These are phyloP conservation scores for Ectropis grisescens DNA, from an alignment of 1,140 invertebrate genomes.

Conservation along the genomic window DNA sequence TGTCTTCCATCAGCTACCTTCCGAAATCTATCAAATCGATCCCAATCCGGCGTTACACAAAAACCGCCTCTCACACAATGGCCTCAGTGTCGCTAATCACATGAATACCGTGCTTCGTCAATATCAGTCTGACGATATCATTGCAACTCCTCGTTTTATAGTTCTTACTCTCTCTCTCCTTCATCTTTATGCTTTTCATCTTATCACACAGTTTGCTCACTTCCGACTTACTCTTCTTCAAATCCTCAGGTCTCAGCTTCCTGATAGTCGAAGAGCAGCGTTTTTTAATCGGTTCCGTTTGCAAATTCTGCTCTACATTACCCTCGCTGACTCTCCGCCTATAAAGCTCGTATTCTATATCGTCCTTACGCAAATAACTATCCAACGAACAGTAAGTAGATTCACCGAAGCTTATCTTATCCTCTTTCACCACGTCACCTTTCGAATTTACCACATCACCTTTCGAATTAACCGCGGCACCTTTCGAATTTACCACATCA, in stretches of 20 bases:
- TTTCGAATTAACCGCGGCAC: no score
- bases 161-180: slow-evolving; percentile 36
- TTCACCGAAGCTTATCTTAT: slow-evolving; percentile 64
- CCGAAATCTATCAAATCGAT: no score
- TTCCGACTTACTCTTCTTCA: slow-evolving; percentile 54
- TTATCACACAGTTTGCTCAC: slow-evolving; percentile 57
- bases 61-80: slow-evolving; percentile 78
- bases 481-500: no score
- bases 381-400: slow-evolving; percentile 36
- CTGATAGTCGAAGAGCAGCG: slow-evolving; percentile 50
- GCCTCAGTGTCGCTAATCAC: slow-evolving; percentile 83
- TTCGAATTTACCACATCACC: no score
- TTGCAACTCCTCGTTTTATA: slow-evolving; percentile 72
- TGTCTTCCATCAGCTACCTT: no score
- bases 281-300: slow-evolving; percentile 27
- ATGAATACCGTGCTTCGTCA: slow-evolving; percentile 81
- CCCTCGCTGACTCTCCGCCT: slow-evolving; percentile 46
- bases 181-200: slow-evolving; percentile 49
- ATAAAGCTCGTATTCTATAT: slow-evolving; percentile 30
- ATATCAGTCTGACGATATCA: slow-evolving; percentile 77
- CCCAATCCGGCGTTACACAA: no score
- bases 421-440: slow-evolving; percentile 33
- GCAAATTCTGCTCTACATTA: slow-evolving; percentile 26
- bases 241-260: slow-evolving; percentile 40
- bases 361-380: slow-evolving; percentile 44